Base-by-base conservation (phyloP, 2,888 invertebrate genomes). In the Watsonalla binaria region DNA sequence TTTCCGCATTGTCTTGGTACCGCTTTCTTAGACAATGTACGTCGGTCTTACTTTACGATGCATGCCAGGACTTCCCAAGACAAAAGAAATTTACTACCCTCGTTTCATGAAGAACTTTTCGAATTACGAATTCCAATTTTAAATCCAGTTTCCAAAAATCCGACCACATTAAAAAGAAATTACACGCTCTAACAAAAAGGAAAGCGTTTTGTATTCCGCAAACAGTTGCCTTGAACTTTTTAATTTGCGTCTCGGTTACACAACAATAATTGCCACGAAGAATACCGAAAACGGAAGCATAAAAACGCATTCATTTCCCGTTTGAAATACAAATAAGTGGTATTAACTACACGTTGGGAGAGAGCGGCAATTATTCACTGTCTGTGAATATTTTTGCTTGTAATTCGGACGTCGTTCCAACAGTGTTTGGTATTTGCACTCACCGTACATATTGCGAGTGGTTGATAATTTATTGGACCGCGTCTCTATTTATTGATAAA, bases 291-390 rank as follows among this genome's bases (percentile, higher is more conserved):
- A 54, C 61, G 55, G 55, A 61, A 60, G 59, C 58, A 57, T 56
- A 64, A 49, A 49, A 49, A 49, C 49, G 49, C 39, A 49, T 49
- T 49, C 15, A 37, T 37, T 46, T 8, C 49, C 37, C 66, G 64
- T 56, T 51, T 42, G 70, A 74, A 80, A 72, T 74, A 79, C 79
- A 82, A 80, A 83, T 82, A 81, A 78, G 77, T 69, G 71, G 76
- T 80, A 84, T 83, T 80, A 82, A 83, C 78, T 77, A 72, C 76
- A 73, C 72, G 76, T 74, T 70, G 73, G 69, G 67, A 69, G 74
- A 71, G 62, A 68, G 63, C 70, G 68, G 80, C 82, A 81, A 86
- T 87, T 79, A 86, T 76, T 86, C 84, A 80, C 79, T 80, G 84
- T 81, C 82, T 65, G 64, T 57, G 61, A 61, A 76, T 79, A 79